Evolutionary conservation across 1,140 invertebrate species (phyloP).

Genomic region (Drosophila kohkoa): DNA sequence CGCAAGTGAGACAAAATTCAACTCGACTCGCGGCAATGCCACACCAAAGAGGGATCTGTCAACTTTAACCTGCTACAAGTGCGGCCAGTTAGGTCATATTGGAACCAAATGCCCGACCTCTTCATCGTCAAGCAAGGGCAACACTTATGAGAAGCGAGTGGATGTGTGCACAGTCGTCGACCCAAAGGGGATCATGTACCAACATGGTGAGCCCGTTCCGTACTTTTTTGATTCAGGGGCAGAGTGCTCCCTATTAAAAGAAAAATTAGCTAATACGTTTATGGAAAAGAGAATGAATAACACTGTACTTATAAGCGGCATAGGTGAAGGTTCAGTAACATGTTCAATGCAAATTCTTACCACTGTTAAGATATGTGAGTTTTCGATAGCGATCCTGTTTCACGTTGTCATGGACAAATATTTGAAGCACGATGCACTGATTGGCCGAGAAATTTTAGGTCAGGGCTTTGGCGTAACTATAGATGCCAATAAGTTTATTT

Average conservation of each 20-base stretch:
- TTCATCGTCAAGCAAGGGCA: not conserved
- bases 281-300: constrained; percentile 6
- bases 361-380: too few species aligned
- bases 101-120: not conserved
- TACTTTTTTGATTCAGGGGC: constrained; percentile 14
- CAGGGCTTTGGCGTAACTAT: too few species aligned
- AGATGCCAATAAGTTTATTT: too few species aligned
- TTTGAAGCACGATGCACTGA: too few species aligned
- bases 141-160: not conserved
- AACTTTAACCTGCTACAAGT: constrained; percentile 10
- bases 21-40: not conserved
- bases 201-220: constrained; percentile 14
- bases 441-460: too few species aligned
- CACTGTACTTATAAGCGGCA: constrained; percentile 13
- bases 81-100: constrained; percentile 13
- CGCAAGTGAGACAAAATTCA: not conserved
- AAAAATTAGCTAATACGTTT: constrained; percentile 23
- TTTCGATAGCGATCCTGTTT: too few species aligned
- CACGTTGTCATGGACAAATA: too few species aligned
- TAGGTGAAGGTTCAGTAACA: constrained; percentile 8
- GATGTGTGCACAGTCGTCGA: constrained; percentile 1
- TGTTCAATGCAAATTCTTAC: not conserved
- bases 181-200: constrained; percentile 8
- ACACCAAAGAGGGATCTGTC: constrained; percentile 6
- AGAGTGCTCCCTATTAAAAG: constrained; percentile 12